phyloP scores from a whole-genome alignment of 2,888 invertebrate species.

The Plebejus melissa region DNA sequence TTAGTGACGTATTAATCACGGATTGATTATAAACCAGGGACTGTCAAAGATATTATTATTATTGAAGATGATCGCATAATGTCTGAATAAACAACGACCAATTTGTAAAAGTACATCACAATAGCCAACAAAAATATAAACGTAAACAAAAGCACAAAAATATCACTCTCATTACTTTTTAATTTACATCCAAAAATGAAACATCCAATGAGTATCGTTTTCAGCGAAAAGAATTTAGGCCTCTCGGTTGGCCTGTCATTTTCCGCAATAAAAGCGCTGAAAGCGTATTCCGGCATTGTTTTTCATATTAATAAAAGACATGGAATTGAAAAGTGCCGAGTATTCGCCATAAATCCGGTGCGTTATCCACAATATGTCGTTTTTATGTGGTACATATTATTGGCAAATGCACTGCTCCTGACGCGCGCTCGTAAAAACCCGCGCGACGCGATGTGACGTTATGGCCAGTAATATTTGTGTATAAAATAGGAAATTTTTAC shows the following conservation, averaged over 20 bases:
- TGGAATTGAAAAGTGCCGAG: conserved; percentile 26
- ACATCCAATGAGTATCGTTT: conserved; percentile 23
- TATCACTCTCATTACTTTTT: conserved; percentile 19
- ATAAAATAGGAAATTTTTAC: conserved; percentile 26
- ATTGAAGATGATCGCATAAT: background rate
- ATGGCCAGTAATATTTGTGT: conserved; percentile 21
- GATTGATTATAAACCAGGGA: too few relatives aligned
- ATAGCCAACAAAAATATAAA: background rate
- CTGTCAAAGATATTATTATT: background rate
- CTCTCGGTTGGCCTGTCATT: conserved; percentile 24
- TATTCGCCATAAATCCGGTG: conserved; percentile 33
- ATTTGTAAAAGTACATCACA: background rate
- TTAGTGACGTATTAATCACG: background rate
- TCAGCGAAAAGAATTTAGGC: conserved; percentile 17
- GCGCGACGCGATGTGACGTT: conserved; percentile 23
- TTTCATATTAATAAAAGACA: conserved; percentile 27
- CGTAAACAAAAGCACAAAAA: background rate
- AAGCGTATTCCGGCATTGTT: conserved; percentile 20
- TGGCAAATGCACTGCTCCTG: conserved; percentile 32
- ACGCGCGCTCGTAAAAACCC: conserved; percentile 30
- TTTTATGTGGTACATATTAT: conserved; percentile 35
- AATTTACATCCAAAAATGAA: conserved; percentile 21
- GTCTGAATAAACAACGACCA: background rate
- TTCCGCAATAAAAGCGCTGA: conserved; percentile 23
- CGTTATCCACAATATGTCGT: conserved; percentile 33